These are phyloP conservation scores for Diadegma fenestrale DNA, from an alignment of 2,888 invertebrate species.

Conservation along the genomic window DNA sequence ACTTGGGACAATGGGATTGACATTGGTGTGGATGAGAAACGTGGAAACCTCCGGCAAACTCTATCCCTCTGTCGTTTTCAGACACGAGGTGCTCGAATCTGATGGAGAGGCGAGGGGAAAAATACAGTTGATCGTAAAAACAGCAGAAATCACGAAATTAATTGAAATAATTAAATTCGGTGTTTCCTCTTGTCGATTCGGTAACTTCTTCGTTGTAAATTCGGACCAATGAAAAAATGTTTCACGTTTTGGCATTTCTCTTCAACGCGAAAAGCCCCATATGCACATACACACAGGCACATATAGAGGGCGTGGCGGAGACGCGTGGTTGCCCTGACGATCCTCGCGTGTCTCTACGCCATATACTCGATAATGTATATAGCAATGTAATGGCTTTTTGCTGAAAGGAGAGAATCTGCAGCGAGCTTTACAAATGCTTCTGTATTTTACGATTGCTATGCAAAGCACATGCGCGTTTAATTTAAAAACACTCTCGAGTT, in stretches of 20 bases:
- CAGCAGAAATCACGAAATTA: not conserved
- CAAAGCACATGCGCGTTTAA: conserved; percentile 32
- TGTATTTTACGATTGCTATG: conserved; percentile 23
- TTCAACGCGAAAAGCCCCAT: not conserved
- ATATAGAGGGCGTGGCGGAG: conserved; percentile 62
- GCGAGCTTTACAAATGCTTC: conserved; percentile 22
- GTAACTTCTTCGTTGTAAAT: not conserved
- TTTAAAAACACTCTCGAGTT: conserved; percentile 22
- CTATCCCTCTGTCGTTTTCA: conserved; percentile 28
- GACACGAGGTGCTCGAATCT: not conserved
- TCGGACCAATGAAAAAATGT: not conserved
- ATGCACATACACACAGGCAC: not conserved
- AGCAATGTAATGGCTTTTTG: conserved; percentile 30
- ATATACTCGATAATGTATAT: conserved; percentile 39
- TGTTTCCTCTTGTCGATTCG: not conserved
- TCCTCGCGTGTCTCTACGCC: conserved; percentile 54
- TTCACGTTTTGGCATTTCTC: not conserved
- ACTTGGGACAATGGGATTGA: conserved; percentile 10
- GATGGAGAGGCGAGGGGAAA: not conserved
- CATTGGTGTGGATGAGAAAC: conserved; percentile 40
- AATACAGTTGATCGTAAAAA: not conserved
- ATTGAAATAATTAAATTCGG: not conserved
- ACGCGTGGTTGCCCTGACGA: conserved; percentile 66
- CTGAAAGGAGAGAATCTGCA: conserved; percentile 15
- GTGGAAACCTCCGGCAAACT: conserved; percentile 26